Percentiles rank a stretch among this genome's conserved stretches.
Evolutionary conservation across 2,113 vertebrate genomes (phyloP).

Genomic region (Scalopus aquaticus): DNA sequence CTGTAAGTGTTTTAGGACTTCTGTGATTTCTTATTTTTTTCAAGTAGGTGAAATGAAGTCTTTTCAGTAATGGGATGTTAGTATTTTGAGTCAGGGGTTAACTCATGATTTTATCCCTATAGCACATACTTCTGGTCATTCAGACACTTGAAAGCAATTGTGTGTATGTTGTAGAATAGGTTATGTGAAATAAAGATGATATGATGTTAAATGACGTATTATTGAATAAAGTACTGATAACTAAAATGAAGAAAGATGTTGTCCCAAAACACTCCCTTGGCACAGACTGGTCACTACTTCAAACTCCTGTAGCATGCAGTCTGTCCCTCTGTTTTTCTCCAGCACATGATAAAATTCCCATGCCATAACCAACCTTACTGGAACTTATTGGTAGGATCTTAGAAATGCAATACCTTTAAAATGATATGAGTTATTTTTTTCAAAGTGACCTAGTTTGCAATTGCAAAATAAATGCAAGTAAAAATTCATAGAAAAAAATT

Average conservation of each 20-base stretch:
- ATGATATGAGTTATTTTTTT: neutral
- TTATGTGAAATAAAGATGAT: neutral
- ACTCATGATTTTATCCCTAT: neutral
- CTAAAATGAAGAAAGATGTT: neutral
- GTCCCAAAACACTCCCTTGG: neutral
- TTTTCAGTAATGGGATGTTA: neutral
- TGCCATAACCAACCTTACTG: accelerated
- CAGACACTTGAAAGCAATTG: neutral
- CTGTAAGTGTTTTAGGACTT: neutral
- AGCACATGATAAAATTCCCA: neutral
- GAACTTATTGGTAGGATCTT: neutral
- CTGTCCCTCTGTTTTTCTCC: neutral
- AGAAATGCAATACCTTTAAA: neutral
- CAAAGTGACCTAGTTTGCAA: neutral
- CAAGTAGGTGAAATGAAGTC: neutral
- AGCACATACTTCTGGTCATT: neutral
- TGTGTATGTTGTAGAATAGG: neutral
- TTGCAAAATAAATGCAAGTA: neutral
- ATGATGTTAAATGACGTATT: neutral
- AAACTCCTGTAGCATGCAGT: neutral
- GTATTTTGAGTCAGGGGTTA: neutral
- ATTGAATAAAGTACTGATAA: neutral
- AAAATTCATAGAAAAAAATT: neutral
- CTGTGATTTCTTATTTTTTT: neutral
- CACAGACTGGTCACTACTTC: neutral